A percentile compares a stretch with the other conserved stretches of the same genome.
Conservation (phyloP, 2,797 vertebrate species). For the Alfaro cultratus region DNA sequence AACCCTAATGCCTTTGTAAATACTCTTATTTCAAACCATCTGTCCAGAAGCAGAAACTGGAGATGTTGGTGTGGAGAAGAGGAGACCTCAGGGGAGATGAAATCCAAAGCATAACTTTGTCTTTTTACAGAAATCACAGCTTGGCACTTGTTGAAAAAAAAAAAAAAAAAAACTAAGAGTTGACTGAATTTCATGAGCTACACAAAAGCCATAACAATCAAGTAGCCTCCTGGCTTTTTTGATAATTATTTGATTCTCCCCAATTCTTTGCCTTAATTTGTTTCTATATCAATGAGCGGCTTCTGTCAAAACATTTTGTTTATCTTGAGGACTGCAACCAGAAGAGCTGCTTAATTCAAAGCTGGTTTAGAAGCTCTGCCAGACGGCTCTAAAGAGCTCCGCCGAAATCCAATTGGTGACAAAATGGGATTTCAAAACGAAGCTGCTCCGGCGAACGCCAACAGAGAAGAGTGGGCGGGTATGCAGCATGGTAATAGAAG, state of each 20-base stretch:
- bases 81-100: slow-evolving; percentile 23
- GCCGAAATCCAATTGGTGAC: slow-evolving; percentile 80
- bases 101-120: slow-evolving; percentile 39
- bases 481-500: slow-evolving; percentile 13
- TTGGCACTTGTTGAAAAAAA: slow-evolving; percentile 41
- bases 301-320: slow-evolving; percentile 56
- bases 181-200: slow-evolving; percentile 6
- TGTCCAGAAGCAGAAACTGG: slow-evolving; percentile 70
- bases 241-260: neutral
- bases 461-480: slow-evolving; percentile 40
- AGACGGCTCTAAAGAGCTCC: slow-evolving; percentile 79
- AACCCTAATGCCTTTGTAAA: slow-evolving; percentile 75
- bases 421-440: slow-evolving; percentile 80
- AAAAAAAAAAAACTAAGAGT: slow-evolving; percentile 30
- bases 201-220: neutral
- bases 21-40: slow-evolving; percentile 78
- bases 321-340: slow-evolving; percentile 61
- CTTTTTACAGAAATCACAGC: slow-evolving; percentile 31
- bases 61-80: slow-evolving; percentile 49
- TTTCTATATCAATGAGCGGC: slow-evolving; percentile 22
- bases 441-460: slow-evolving; percentile 49
- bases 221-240: neutral
- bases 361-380: slow-evolving; percentile 83
- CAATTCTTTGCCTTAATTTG: neutral
- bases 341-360: slow-evolving; percentile 81